These are phyloP conservation scores for Coleophora flavipennella DNA, from an alignment of 2,888 invertebrate species.

Conservation along the genomic window DNA sequence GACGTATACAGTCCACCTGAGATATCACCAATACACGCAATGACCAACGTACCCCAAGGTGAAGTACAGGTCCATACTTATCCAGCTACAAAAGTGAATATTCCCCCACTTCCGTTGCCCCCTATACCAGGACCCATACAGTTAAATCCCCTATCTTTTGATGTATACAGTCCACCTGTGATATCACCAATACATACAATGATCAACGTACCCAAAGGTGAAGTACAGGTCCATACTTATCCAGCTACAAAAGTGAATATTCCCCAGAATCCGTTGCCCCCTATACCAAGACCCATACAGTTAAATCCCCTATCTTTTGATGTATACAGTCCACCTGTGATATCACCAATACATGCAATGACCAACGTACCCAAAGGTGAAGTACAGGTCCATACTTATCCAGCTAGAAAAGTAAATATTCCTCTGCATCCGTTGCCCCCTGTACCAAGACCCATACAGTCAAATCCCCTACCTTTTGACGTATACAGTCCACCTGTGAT, in stretches of 20 bases:
- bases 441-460: neutral
- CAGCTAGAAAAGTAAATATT: no score
- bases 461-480: neutral
- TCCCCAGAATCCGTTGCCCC: neutral
- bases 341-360: conserved; percentile 2
- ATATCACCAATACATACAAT: conserved; percentile 2
- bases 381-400: neutral
- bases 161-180: neutral
- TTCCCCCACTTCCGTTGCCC: neutral
- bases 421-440: neutral
- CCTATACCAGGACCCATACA: neutral
- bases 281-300: neutral
- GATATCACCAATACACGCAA: conserved; percentile 1
- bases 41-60: conserved; percentile 1
- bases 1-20: neutral
- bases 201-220: conserved; percentile 1
- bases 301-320: neutral
- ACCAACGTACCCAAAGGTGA: conserved; percentile 1
- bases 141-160: neutral
- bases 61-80: neutral
- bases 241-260: no score
- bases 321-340: neutral
- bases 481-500: neutral
- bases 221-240: neutral
- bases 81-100: no score